Evolutionary conservation across 2,888 invertebrate genomes (phyloP).

Genomic region (Ormyrus labotus): DNA sequence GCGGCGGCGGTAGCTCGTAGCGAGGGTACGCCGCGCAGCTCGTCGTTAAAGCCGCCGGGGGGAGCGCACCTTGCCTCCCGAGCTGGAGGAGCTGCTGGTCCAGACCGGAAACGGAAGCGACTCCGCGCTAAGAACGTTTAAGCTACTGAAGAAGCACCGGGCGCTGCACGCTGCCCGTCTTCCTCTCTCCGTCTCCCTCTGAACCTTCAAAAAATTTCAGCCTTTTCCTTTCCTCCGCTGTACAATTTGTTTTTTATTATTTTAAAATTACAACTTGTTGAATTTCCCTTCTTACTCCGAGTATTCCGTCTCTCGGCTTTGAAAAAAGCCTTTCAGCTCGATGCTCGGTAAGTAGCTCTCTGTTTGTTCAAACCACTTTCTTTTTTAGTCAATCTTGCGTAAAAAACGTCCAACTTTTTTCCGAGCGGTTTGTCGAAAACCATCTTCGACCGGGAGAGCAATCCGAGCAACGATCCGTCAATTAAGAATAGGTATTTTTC

Average conservation of each 20-base stretch:
- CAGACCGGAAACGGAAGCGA: constrained; percentile 49
- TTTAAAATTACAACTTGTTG: constrained; percentile 6
- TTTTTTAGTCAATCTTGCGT: too few relatives aligned
- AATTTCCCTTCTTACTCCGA: too few relatives aligned
- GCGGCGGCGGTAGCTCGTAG: too few relatives aligned
- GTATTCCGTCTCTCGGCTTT: too few relatives aligned
- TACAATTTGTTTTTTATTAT: constrained; percentile 12
- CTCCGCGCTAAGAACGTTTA: constrained; percentile 20
- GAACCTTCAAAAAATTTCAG: neutral
- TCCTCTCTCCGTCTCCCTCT: neutral
- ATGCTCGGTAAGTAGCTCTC: too few relatives aligned
- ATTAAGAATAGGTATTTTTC: too few relatives aligned
- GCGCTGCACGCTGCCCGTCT: neutral
- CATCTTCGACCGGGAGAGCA: too few relatives aligned
- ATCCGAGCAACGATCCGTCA: too few relatives aligned
- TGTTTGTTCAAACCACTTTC: too few relatives aligned
- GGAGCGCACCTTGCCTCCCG: neutral
- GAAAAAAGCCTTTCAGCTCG: too few relatives aligned
- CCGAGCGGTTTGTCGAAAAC: too few relatives aligned
- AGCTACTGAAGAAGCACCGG: constrained; percentile 5
- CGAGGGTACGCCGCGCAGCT: neutral
- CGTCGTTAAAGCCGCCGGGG: constrained; percentile 12
- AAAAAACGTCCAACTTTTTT: too few relatives aligned
- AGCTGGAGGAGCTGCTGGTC: neutral
- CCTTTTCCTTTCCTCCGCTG: neutral